Evolutionary conservation across 2,888 invertebrate genomes (phyloP).

Genomic region (Hypomecis punctinalis): DNA sequence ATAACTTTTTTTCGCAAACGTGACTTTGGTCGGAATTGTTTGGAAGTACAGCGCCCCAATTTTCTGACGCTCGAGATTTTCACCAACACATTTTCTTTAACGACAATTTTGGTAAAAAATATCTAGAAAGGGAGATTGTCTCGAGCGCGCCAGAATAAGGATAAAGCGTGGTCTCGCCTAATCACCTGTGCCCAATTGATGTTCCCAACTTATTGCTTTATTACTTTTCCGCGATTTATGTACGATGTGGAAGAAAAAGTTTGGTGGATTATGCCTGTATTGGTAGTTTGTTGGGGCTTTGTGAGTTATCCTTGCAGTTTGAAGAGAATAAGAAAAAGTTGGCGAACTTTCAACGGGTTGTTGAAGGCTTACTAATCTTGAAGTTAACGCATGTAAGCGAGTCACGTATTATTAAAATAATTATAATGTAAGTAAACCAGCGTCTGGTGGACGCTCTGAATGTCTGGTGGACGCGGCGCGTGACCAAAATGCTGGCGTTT

Average conservation of each 20-base stretch:
- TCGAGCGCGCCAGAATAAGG: neutral
- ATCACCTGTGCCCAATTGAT: slow-evolving; percentile 44
- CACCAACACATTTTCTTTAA: neutral
- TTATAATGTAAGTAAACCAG: no score
- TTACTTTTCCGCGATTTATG: slow-evolving; percentile 42
- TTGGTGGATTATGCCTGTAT: slow-evolving; percentile 23
- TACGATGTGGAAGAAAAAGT: slow-evolving; percentile 30
- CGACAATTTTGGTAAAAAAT: neutral
- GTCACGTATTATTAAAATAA: no score
- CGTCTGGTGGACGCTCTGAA: no score
- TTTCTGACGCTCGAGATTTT: neutral
- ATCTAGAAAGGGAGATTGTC: neutral
- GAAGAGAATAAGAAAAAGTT: slow-evolving; percentile 5
- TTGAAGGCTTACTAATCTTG: neutral
- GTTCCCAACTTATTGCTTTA: slow-evolving; percentile 46
- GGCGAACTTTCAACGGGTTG: neutral
- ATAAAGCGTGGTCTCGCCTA: slow-evolving; percentile 37
- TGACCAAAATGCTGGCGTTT: no score
- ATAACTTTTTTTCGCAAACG: slow-evolving; percentile 52
- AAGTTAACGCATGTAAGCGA: no score
- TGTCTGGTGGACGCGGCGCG: no score
- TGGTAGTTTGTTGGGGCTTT: slow-evolving; percentile 15
- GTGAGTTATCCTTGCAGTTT: slow-evolving; percentile 3
- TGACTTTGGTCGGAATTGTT: slow-evolving; percentile 51
- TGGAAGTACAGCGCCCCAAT: slow-evolving; percentile 24